Conservation (phyloP, 2,113 vertebrate species). For the Laticauda colubrina region DNA sequence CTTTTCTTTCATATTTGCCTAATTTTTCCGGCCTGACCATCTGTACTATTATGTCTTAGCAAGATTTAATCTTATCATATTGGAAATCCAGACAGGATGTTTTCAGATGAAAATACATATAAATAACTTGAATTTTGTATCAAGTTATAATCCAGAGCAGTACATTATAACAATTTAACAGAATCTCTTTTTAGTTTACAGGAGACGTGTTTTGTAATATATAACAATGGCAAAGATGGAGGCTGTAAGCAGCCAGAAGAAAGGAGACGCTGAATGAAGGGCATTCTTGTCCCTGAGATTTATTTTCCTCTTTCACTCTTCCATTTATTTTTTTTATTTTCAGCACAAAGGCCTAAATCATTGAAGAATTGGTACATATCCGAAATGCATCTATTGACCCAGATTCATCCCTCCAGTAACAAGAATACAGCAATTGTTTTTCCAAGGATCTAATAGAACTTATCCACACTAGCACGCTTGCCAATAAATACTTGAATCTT, state of each 20-base stretch:
- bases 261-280: constrained; percentile 64
- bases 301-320: constrained; percentile 7
- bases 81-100: constrained; percentile 81
- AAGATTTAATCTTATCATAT: constrained; percentile 90
- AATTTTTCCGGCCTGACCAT: constrained; percentile 90
- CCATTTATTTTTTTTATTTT: constrained; percentile 67
- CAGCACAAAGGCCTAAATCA: constrained; percentile 78
- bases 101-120: constrained; percentile 75
- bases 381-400: constrained; percentile 73
- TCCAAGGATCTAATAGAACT: constrained; percentile 66
- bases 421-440: constrained; percentile 71
- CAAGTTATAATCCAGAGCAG: constrained; percentile 79
- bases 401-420: constrained; percentile 67
- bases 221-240: constrained; percentile 63
- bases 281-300: constrained; percentile 75
- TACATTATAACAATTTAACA: constrained; percentile 78
- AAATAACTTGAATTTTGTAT: constrained; percentile 79
- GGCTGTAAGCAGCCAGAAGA: constrained; percentile 49
- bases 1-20: constrained; percentile 87
- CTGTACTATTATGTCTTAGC: constrained; percentile 85
- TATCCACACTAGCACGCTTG: constrained; percentile 63
- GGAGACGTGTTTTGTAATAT: constrained; percentile 63
- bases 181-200: constrained; percentile 64
- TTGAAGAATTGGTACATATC: constrained; percentile 76
- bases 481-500: constrained; percentile 56